Base-by-base conservation (phyloP, 2,888 invertebrate genomes). In the Oscheius sp. region DNA sequence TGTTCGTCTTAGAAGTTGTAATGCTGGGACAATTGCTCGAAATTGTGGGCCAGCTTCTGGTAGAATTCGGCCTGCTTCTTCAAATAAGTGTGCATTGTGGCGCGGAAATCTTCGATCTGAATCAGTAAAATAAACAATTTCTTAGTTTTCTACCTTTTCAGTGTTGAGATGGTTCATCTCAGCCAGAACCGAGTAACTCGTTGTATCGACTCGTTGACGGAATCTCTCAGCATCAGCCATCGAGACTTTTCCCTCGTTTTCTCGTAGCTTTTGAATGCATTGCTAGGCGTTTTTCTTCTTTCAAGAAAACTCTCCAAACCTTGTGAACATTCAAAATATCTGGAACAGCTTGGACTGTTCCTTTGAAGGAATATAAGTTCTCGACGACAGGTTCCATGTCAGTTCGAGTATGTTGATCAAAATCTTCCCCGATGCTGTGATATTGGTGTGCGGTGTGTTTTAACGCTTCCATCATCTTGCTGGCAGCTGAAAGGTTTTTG, bases 131-230 rank as follows among this genome's bases (percentile, higher is more conserved):
- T 55, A 34, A 6, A 34, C 8, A 10, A 8, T 15, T 8, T 37
- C 37, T 10, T 37, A 37, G 15, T 37, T 15, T 37, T 37, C 37
- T n/a, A 76, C 78, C 69, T 80, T 80, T 86, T 95, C 94, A 29
- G 90, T 88, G 87, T 95, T 94, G 87, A 97, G 96, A 88, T 96
- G 94, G 82, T 92, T 92, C 81, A 96, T 92, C 90, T 98, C 97
- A 65, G 96, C 95, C 87, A 96, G 91, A 72, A 95, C 91, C 1
- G 94, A 92, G 87, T 95, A 96, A 0, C 95, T 94, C 84, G 96
- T 92, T 17, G 94, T 91, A 87, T 97, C 96, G 0, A 94, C 93
- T 82, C 95, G 90, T 29, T 78, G 71, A 23, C 69, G 53, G 63
- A 78, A 76, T 33, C 73, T 70, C n/a, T 78, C 76, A 2, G 70